Evolutionary conservation across 2,113 vertebrate genomes (phyloP).

Genomic region (Oryzias javanicus): DNA sequence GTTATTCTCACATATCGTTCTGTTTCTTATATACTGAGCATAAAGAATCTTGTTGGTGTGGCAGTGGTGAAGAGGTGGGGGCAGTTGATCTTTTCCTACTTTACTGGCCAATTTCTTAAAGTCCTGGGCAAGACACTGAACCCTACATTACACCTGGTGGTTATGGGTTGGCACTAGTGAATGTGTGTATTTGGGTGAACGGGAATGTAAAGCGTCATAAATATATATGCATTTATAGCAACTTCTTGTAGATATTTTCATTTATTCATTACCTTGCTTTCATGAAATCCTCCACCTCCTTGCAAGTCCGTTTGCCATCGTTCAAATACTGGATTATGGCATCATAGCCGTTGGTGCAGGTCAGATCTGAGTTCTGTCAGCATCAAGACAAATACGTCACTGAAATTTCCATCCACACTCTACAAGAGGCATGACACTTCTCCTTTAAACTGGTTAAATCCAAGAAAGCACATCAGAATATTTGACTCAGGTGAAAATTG

Average conservation of each 20-base stretch:
- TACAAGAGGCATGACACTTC: background rate
- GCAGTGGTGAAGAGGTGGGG: too few relatives aligned
- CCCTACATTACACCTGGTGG: too few relatives aligned
- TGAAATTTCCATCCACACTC: background rate
- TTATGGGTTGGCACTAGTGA: too few relatives aligned
- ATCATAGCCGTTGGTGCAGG: constrained; percentile 86
- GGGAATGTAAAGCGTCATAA: too few relatives aligned
- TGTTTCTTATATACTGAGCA: too few relatives aligned
- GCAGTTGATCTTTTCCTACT: too few relatives aligned
- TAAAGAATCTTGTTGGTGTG: too few relatives aligned
- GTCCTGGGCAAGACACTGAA: too few relatives aligned
- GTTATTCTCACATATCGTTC: too few relatives aligned
- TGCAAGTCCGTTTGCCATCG: constrained; percentile 91
- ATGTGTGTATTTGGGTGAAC: too few relatives aligned
- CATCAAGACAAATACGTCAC: background rate
- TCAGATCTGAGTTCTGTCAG: constrained; percentile 84
- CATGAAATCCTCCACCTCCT: constrained; percentile 94
- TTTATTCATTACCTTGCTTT: constrained; percentile 85
- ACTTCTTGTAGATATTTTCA: background rate
- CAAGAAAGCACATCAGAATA: background rate
- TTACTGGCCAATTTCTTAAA: too few relatives aligned
- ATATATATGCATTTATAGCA: background rate
- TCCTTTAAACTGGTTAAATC: background rate
- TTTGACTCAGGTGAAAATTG: constrained; percentile 29
- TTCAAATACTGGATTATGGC: constrained; percentile 88